These are phyloP conservation scores for Paramuricea clavata DNA, from an alignment of 92 coral and sea anemone species.

Conservation along the genomic window DNA sequence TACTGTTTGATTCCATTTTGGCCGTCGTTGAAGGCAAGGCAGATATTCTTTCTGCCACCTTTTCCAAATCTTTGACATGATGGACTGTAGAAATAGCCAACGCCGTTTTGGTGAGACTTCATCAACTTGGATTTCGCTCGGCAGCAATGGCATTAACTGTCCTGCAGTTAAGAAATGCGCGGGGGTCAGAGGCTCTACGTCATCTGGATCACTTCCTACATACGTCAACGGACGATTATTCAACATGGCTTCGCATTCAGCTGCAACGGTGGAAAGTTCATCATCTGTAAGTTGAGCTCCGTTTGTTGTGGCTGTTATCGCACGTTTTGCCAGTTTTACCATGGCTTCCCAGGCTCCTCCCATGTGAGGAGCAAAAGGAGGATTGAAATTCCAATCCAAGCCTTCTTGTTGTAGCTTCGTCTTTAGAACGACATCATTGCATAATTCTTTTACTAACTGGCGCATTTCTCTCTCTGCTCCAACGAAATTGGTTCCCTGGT, in stretches of 20 bases:
- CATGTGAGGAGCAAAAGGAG: constrained; percentile 13
- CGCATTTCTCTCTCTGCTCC: constrained; percentile 8
- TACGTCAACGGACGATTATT: constrained; percentile 8
- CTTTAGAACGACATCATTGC: not conserved
- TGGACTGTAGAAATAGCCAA: not conserved
- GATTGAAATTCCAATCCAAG: not conserved
- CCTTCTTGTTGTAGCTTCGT: not conserved
- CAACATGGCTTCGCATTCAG: constrained; percentile 11
- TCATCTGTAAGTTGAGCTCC: not conserved
- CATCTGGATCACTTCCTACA: not conserved
- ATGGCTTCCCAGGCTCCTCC: constrained; percentile 16
- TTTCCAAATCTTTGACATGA: not conserved
- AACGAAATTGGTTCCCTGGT: not conserved
- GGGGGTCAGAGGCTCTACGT: not conserved
- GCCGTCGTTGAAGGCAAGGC: not conserved
- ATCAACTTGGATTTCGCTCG: not conserved
- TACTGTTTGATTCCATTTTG: not conserved
- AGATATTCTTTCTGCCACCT: constrained; percentile 4
- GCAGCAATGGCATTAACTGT: not conserved
- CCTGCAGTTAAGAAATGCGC: not conserved
- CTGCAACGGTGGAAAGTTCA: not conserved
- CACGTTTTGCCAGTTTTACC: not conserved
- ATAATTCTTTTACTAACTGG: not conserved
- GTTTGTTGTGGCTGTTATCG: not conserved
- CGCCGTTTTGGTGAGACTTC: not conserved